Conservation (phyloP, 2,113 vertebrate species). For the Rhea pennata region DNA sequence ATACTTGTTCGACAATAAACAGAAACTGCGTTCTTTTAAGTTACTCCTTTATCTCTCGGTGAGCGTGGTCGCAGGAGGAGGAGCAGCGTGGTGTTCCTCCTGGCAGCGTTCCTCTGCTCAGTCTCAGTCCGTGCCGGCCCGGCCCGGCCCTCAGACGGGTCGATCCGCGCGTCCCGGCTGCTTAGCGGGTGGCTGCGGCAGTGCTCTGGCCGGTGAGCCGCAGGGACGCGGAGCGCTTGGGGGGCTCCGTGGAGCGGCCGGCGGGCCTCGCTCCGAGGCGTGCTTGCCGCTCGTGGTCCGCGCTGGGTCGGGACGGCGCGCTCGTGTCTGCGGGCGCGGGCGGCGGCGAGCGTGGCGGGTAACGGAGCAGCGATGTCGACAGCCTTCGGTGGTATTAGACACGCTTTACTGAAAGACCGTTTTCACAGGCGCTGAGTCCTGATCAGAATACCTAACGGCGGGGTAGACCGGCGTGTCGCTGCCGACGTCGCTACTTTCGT, state of each 20-base stretch:
- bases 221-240: not conserved
- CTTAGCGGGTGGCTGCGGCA: not conserved
- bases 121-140: not conserved
- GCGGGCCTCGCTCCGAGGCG: too few species aligned
- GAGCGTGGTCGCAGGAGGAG: not conserved
- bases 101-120: not conserved
- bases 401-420: not conserved
- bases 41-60: not conserved
- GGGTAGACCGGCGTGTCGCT: not conserved
- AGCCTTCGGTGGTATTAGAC: not conserved
- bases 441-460: constrained; percentile 15
- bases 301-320: too few species aligned
- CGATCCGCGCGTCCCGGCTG: not conserved
- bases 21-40: not conserved
- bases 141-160: not conserved
- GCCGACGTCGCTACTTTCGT: constrained; percentile 20
- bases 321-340: too few species aligned
- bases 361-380: not conserved
- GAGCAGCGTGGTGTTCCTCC: not conserved
- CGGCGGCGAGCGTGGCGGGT: too few species aligned
- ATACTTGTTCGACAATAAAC: not conserved
- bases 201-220: not conserved
- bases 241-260: not conserved
- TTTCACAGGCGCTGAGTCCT: constrained; percentile 17
- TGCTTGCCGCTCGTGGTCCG: too few species aligned